These are phyloP conservation scores for Cydia pomonella DNA, from an alignment of 1,140 invertebrate species.

Conservation along the genomic window DNA sequence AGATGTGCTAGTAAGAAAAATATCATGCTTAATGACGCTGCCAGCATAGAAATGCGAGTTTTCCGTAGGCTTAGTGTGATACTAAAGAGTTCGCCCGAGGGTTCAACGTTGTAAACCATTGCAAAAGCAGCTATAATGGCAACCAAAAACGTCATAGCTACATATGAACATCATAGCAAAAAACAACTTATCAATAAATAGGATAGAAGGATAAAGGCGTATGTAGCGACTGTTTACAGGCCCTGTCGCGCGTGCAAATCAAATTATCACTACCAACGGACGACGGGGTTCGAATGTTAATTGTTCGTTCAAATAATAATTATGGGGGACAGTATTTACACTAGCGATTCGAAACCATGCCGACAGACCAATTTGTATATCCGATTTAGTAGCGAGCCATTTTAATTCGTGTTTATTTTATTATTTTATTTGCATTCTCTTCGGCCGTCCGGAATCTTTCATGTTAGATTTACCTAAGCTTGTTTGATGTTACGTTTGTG, in stretches of 20 bases:
- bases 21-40: no score
- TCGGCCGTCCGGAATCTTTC: slow-evolving; percentile 54
- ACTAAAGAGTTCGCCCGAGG: no score
- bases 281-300: slow-evolving; percentile 56
- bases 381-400: slow-evolving; percentile 55
- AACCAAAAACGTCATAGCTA: not conserved
- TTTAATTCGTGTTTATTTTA: slow-evolving; percentile 55
- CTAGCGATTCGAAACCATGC: slow-evolving; percentile 59
- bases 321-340: slow-evolving; percentile 64
- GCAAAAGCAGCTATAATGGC: no score
- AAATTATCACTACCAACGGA: slow-evolving; percentile 54
- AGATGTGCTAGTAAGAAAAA: no score
- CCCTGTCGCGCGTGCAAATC: slow-evolving; percentile 51
- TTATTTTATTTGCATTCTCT: slow-evolving; percentile 51
- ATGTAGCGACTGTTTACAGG: slow-evolving; percentile 38
- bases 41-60: no score
- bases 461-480: slow-evolving; percentile 48
- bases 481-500: slow-evolving; percentile 44
- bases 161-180: not conserved
- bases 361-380: slow-evolving; percentile 55
- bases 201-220: not conserved
- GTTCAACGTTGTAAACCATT: no score
- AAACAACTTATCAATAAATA: not conserved
- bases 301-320: slow-evolving; percentile 66
- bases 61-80: no score